A percentile compares a stretch with the other conserved stretches of the same genome.
phyloP scores from a whole-genome alignment of 2,113 vertebrate genomes.

The Aptenodytes patagonicus region DNA sequence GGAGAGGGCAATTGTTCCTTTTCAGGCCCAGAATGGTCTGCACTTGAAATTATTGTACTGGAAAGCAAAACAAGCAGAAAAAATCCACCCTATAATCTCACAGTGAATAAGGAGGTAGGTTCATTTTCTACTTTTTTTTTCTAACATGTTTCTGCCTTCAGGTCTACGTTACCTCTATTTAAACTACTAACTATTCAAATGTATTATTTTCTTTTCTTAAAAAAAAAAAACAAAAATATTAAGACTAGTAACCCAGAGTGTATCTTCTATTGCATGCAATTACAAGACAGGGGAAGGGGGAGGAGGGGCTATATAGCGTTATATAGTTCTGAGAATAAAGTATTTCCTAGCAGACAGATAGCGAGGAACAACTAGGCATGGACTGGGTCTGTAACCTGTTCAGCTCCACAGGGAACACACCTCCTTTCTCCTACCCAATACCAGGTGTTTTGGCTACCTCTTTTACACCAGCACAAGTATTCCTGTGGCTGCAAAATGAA shows the following conservation, averaged over 20 bases:
- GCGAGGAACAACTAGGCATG: neutral
- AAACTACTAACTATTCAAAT: neutral
- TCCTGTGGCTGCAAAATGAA: neutral
- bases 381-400: neutral
- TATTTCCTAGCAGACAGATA: neutral
- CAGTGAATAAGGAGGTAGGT: neutral
- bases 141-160: neutral
- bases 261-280: neutral
- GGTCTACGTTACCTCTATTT: neutral
- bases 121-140: neutral
- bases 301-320: neutral
- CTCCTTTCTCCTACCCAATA: neutral
- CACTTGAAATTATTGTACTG: neutral
- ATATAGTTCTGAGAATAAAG: neutral
- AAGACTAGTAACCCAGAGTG: neutral
- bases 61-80: neutral
- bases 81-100: neutral
- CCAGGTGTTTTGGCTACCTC: neutral
- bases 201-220: neutral
- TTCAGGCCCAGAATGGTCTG: neutral
- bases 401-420: fast-evolving
- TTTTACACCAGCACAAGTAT: neutral
- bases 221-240: neutral
- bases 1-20: neutral
- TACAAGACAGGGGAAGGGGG: neutral